Evolutionary conservation across 2,888 invertebrate genomes (phyloP).

Genomic region (Aelia acuminata): DNA sequence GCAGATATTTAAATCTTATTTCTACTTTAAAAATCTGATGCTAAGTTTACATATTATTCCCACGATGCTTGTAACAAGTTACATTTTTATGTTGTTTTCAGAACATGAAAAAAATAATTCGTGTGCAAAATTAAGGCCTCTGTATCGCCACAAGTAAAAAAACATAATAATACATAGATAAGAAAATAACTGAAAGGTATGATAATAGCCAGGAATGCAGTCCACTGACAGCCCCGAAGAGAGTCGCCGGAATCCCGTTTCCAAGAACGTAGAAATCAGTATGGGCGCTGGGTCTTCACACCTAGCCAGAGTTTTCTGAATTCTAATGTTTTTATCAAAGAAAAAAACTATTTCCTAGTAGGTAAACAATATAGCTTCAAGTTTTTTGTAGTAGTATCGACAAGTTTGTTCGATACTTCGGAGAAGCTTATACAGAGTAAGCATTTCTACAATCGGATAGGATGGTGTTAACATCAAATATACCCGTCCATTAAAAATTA

Average conservation of each 20-base stretch:
- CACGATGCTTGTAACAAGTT: no score
- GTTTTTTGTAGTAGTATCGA: neutral
- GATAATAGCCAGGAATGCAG: conserved; percentile 23
- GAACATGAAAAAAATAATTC: no score
- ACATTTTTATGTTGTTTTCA: neutral
- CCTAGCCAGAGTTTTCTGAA: neutral
- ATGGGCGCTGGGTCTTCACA: conserved; percentile 23
- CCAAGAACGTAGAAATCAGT: neutral
- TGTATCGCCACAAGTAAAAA: neutral
- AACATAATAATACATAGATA: neutral
- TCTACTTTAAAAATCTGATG: no score
- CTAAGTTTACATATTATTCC: no score
- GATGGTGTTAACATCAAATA: neutral
- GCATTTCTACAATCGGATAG: neutral
- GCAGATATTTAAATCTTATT: no score
- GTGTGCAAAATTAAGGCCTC: neutral
- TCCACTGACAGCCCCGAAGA: neutral
- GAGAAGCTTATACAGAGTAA: neutral
- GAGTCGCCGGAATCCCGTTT: neutral
- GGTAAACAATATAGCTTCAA: neutral
- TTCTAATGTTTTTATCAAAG: conserved; percentile 37
- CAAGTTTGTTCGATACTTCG: neutral
- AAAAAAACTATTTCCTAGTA: conserved; percentile 14
- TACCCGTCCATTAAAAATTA: no score
- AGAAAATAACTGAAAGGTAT: neutral